Evolutionary conservation across 2,113 vertebrate species (phyloP).

Genomic region (Malurus cyaneus): DNA sequence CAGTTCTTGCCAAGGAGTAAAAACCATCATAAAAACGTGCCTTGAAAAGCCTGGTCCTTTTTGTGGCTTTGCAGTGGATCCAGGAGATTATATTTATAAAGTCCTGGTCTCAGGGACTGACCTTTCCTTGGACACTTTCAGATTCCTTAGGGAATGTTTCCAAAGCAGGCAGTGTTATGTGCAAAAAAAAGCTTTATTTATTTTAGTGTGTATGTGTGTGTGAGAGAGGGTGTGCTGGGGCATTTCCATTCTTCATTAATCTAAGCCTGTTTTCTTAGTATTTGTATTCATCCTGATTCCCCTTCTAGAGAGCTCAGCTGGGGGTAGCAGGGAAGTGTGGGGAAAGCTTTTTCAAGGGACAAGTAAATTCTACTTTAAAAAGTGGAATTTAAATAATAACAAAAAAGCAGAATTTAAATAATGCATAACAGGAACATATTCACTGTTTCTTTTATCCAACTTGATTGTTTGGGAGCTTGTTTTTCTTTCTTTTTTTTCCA

Average conservation of each 20-base stretch:
- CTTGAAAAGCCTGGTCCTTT: background rate
- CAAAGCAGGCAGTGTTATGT: background rate
- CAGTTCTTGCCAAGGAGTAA: conserved; percentile 12
- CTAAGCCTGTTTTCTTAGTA: conserved; percentile 53
- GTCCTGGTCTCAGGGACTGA: background rate
- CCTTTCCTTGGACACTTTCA: background rate
- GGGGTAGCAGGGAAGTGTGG: conserved; percentile 25
- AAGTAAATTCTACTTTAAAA: conserved; percentile 5
- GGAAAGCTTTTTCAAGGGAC: conserved; percentile 21
- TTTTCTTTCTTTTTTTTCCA: background rate
- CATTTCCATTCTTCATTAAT: conserved; percentile 62
- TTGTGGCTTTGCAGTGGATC: background rate
- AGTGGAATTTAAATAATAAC: conserved; percentile 36
- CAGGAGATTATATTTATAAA: background rate
- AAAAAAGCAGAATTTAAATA: conserved; percentile 28
- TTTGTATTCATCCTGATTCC: conserved; percentile 52
- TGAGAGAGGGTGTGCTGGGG: conserved; percentile 18
- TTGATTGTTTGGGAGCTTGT: background rate
- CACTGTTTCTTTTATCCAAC: background rate
- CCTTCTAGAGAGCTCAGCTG: conserved; percentile 41
- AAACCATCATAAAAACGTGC: background rate
- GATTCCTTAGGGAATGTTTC: background rate
- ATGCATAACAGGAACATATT: background rate
- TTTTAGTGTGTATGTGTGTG: background rate
- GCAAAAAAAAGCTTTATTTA: conserved; percentile 41